phyloP scores from a whole-genome alignment of 2,888 invertebrate genomes.

The Parelbella ahira region DNA sequence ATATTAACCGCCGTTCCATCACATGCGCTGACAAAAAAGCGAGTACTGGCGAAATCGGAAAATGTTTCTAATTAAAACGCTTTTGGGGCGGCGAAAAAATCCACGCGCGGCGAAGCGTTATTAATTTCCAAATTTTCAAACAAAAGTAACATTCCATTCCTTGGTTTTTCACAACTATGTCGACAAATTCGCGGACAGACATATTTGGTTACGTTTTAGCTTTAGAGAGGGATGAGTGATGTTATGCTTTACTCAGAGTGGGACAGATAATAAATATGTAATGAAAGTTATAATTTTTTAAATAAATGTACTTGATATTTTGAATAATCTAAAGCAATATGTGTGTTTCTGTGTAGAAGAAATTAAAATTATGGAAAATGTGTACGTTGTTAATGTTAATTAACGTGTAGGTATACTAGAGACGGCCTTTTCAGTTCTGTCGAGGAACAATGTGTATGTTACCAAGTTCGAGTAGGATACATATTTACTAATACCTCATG shows the following conservation, averaged over 20 bases:
- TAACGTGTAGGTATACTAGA: too few relatives aligned
- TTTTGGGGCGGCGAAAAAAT: slow-evolving; percentile 52
- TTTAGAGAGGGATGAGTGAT: slow-evolving; percentile 33
- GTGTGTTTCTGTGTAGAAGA: too few relatives aligned
- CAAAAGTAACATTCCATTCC: slow-evolving; percentile 74
- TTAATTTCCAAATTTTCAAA: slow-evolving; percentile 77
- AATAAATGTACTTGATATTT: too few relatives aligned
- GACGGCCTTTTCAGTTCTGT: too few relatives aligned
- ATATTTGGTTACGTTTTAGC: slow-evolving; percentile 59
- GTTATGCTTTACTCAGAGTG: neutral
- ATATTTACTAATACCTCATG: too few relatives aligned
- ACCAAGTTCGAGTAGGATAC: too few relatives aligned
- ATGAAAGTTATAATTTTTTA: too few relatives aligned
- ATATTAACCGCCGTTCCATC: slow-evolving; percentile 1
- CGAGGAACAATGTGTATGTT: too few relatives aligned
- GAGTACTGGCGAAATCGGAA: slow-evolving; percentile 47
- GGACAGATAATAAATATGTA: too few relatives aligned
- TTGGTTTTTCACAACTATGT: slow-evolving; percentile 70
- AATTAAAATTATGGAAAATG: too few relatives aligned
- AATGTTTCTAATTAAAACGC: slow-evolving; percentile 74
- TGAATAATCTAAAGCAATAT: too few relatives aligned
- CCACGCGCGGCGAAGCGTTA: slow-evolving; percentile 51
- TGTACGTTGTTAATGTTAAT: too few relatives aligned
- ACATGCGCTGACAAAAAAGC: slow-evolving; percentile 5
- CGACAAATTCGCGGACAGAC: slow-evolving; percentile 51